Percentiles rank a stretch among this genome's conserved stretches.
Conservation (phyloP, 2,888 invertebrate species). For the Molanna angustata region DNA sequence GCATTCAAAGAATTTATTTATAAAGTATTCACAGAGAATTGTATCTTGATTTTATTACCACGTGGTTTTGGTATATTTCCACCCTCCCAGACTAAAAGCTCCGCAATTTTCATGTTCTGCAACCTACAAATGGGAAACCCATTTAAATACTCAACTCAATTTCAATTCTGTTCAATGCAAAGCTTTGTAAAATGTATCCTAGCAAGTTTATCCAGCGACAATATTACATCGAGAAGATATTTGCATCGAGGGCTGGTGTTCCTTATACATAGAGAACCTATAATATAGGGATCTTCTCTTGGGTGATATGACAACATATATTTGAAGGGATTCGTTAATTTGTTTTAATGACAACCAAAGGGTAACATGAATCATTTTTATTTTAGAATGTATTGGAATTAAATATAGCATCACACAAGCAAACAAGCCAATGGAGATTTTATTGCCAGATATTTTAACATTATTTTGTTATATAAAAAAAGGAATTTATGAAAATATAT, state of each 20-base stretch:
- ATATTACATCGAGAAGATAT: neutral
- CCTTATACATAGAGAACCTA: slow-evolving; percentile 1
- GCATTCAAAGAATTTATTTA: too few species aligned
- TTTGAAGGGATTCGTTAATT: slow-evolving; percentile 18
- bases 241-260: neutral
- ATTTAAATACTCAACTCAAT: slow-evolving; percentile 57
- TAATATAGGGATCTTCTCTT: neutral
- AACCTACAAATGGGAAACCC: slow-evolving; percentile 55
- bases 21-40: too few species aligned
- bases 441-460: too few species aligned
- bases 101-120: slow-evolving; percentile 58
- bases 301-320: too few species aligned
- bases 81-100: slow-evolving; percentile 44
- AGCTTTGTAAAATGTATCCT: slow-evolving; percentile 41
- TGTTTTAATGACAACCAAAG: slow-evolving; percentile 17
- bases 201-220: slow-evolving; percentile 16
- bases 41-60: too few species aligned
- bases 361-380: too few species aligned
- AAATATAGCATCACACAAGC: too few species aligned
- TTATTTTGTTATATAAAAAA: too few species aligned
- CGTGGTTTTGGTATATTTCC: neutral
- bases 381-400: too few species aligned
- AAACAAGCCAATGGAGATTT: too few species aligned
- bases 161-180: slow-evolving; percentile 54
- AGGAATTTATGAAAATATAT: too few species aligned